Conservation (phyloP, 1,140 invertebrate species). For the Drosophila gunungcola region DNA sequence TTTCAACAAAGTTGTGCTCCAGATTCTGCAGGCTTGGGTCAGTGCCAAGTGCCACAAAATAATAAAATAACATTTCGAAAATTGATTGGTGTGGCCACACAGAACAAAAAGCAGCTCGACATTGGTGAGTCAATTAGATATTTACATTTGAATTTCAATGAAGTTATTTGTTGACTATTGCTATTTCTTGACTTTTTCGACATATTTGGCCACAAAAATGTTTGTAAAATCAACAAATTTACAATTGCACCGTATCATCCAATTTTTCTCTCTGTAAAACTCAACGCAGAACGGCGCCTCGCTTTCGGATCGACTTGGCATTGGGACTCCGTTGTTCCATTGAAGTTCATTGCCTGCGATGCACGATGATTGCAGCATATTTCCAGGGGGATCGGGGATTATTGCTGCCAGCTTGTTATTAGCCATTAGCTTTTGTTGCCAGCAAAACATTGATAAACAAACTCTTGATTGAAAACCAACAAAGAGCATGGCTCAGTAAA, state of each 20-base stretch:
- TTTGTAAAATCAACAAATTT: no score
- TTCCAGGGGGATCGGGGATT: constrained; percentile 16
- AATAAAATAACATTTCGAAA: constrained; percentile 10
- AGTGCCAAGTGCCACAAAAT: constrained; percentile 22
- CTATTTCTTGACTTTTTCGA: no score
- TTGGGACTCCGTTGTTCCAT: not conserved
- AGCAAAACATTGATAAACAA: constrained; percentile 73
- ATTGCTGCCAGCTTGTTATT: constrained; percentile 59
- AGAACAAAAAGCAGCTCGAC: not conserved
- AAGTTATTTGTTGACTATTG: no score
- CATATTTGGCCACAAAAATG: no score
- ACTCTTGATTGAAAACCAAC: constrained; percentile 79
- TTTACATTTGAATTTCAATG: no score
- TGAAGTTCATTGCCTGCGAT: constrained; percentile 33
- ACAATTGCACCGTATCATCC: no score
- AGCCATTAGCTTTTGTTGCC: constrained; percentile 70
- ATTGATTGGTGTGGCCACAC: constrained; percentile 15
- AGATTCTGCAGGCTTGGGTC: constrained; percentile 18
- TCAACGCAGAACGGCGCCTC: constrained; percentile 3
- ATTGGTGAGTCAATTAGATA: no score
- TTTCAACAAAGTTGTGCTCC: constrained; percentile 6
- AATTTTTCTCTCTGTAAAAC: not conserved
- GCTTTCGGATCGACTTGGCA: not conserved
- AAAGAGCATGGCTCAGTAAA: constrained; percentile 67
- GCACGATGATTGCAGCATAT: constrained; percentile 16